A percentile compares a stretch with the other conserved stretches of the same genome.
Conservation (phyloP, 2,888 invertebrate species). For the Thera obeliscata region DNA sequence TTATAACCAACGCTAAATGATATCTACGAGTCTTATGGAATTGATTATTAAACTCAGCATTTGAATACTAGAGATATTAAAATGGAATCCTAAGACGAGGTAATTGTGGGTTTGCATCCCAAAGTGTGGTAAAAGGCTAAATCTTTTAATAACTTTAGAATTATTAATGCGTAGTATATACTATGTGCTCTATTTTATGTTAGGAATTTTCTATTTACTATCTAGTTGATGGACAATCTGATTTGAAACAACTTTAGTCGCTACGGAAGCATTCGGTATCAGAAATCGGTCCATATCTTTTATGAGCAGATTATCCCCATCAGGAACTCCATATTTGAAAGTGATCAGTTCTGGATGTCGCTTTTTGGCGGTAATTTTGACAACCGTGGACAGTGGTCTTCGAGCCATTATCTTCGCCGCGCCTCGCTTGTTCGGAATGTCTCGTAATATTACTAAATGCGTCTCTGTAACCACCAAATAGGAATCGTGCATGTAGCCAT, state of each 20-base stretch:
- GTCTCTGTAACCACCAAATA: conserved; percentile 93
- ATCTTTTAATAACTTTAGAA: conserved; percentile 10
- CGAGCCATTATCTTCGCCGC: conserved; percentile 94
- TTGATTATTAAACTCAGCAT: not conserved
- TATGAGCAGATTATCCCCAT: conserved; percentile 91
- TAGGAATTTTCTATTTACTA: conserved; percentile 54
- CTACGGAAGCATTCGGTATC: conserved; percentile 95
- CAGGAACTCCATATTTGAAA: conserved; percentile 96
- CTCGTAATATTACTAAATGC: conserved; percentile 93
- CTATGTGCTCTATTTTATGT: conserved; percentile 3
- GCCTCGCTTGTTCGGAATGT: conserved; percentile 90
- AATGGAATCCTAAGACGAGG: not conserved
- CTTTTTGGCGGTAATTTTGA: conserved; percentile 98
- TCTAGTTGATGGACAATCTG: conserved; percentile 88
- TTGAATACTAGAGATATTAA: not conserved
- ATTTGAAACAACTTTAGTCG: conserved; percentile 94
- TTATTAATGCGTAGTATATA: conserved; percentile 8
- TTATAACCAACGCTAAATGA: not conserved
- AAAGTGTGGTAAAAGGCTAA: conserved; percentile 3
- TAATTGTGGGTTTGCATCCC: not conserved
- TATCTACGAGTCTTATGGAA: not conserved
- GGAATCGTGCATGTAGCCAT: conserved; percentile 95
- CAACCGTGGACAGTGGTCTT: conserved; percentile 94
- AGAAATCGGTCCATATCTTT: conserved; percentile 96
- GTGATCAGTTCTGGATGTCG: conserved; percentile 98